Conservation (phyloP, 2,113 vertebrate species). For the Eulacestoma nigropectus region DNA sequence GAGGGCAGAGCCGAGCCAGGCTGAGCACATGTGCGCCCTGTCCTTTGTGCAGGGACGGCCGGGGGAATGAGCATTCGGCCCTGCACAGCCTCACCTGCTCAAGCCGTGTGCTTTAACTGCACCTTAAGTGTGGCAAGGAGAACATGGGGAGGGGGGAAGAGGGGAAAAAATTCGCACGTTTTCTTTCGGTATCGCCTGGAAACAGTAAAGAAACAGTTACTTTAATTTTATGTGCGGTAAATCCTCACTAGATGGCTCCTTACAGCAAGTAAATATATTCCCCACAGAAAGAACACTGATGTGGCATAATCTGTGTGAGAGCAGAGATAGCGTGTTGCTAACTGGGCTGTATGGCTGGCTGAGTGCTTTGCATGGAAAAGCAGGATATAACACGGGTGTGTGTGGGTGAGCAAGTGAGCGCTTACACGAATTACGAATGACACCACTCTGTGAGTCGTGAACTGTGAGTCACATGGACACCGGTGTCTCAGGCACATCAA, state of each 20-base stretch:
- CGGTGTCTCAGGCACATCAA: background rate
- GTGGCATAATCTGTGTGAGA: background rate
- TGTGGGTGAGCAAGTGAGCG: background rate
- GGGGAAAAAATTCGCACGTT: background rate
- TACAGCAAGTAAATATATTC: conserved; percentile 40
- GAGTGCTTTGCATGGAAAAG: background rate
- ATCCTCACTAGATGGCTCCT: conserved; percentile 65
- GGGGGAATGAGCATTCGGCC: accelerated
- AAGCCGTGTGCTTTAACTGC: background rate
- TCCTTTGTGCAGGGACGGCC: background rate
- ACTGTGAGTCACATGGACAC: conserved; percentile 17
- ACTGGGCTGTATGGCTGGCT: background rate
- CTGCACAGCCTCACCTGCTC: background rate
- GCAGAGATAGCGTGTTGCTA: background rate
- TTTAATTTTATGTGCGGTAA: conserved; percentile 37
- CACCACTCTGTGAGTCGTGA: background rate
- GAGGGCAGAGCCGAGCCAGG: background rate
- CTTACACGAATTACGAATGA: background rate
- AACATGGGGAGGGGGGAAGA: background rate
- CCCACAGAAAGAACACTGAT: background rate
- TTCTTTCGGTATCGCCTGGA: background rate
- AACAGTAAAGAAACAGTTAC: background rate
- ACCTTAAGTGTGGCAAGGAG: background rate
- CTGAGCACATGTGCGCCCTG: background rate
- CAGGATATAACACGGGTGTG: background rate